A percentile compares a stretch with the other conserved stretches of the same genome.
Conservation (phyloP, 2,113 vertebrate species). For the Erinaceus europaeus region DNA sequence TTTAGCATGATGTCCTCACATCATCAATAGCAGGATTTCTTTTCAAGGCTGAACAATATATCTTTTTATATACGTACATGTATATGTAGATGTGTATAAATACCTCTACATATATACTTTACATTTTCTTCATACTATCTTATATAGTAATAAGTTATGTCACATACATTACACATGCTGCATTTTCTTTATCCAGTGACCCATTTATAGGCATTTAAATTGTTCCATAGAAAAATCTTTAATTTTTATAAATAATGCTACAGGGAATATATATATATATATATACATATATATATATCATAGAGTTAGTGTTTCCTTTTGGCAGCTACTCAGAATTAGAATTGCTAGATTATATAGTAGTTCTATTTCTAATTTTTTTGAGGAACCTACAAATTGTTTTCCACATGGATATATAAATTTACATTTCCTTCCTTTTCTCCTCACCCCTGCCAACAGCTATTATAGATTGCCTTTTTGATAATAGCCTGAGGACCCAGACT, state of each 20-base stretch:
- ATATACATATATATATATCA: too few species aligned
- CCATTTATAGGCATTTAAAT: not conserved
- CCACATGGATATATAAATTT: not conserved
- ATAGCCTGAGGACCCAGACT: not conserved
- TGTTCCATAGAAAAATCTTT: not conserved
- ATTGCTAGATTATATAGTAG: not conserved
- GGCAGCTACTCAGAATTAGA: not conserved
- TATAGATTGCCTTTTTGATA: not conserved
- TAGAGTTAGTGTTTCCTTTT: not conserved
- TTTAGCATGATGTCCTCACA: not conserved
- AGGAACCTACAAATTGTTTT: not conserved
- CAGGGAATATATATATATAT: not conserved
- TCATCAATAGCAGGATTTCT: not conserved
- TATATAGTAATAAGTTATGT: too few species aligned
- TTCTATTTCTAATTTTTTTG: not conserved
- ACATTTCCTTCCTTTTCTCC: not conserved
- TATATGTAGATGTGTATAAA: not conserved
- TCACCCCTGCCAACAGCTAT: not conserved
- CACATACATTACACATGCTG: too few species aligned
- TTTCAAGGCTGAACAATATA: not conserved
- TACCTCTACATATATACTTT: not conserved
- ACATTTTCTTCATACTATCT: too few species aligned
- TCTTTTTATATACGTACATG: too few species aligned
- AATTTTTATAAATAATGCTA: not conserved
- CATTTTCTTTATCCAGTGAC: not conserved